phyloP scores from a whole-genome alignment of 2,797 vertebrate species.

The Coregonus suidteri region DNA sequence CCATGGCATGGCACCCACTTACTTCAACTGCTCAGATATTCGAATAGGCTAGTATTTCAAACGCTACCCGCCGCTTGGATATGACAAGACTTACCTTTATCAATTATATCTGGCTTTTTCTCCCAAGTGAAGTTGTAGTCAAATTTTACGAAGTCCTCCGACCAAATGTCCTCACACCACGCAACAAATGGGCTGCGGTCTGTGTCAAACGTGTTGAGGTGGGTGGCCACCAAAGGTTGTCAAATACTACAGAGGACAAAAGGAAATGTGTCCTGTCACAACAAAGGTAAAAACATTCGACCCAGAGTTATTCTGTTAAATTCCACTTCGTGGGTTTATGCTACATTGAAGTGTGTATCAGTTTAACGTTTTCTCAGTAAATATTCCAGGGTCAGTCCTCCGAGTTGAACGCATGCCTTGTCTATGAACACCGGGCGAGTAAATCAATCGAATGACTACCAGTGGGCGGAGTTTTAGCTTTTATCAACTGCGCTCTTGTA shows the following conservation, averaged over 20 bases:
- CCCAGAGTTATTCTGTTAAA: neutral
- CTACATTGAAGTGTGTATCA: neutral
- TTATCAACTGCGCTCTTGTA: constrained; percentile 4
- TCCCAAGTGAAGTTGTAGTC: constrained; percentile 22
- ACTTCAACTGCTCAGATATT: neutral
- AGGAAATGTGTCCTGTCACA: neutral
- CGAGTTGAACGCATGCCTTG: constrained; percentile 4
- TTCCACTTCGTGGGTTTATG: neutral
- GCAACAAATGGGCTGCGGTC: constrained; percentile 27
- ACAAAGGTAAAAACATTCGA: neutral
- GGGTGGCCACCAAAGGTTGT: constrained; percentile 44
- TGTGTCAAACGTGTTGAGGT: constrained; percentile 36
- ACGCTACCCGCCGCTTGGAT: neutral
- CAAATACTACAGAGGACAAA: constrained; percentile 45
- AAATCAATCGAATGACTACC: constrained; percentile 33
- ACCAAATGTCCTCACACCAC: neutral
- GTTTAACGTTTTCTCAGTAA: neutral
- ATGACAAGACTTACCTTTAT: constrained; percentile 8
- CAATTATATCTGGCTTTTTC: constrained; percentile 3
- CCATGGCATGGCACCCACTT: too few species aligned
- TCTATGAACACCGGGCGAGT: constrained; percentile 12
- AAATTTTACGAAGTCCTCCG: neutral
- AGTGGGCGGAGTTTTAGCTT: constrained; percentile 50
- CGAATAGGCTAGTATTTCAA: neutral
- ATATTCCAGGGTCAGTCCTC: neutral